Percentiles rank a stretch among this genome's conserved stretches.
These are phyloP conservation scores for Anguilla obscura DNA, from an alignment of 2,797 vertebrate species.

Conservation along the genomic window DNA sequence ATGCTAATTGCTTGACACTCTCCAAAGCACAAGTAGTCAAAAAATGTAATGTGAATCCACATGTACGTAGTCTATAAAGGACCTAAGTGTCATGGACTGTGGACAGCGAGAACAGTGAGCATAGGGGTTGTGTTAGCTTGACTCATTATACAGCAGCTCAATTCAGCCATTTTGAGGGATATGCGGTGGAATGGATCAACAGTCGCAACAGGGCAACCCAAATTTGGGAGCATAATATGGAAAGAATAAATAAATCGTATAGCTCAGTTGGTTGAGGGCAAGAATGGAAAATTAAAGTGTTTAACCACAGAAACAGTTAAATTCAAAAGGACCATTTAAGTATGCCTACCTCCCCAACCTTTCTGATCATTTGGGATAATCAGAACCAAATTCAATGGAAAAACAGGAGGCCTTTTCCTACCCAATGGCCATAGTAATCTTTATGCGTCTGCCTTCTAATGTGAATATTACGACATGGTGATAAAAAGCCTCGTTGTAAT, in stretches of 20 bases:
- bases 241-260: not conserved
- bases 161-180: not conserved
- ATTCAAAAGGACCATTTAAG: not conserved
- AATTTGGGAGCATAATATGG: not conserved
- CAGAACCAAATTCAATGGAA: slow-evolving; percentile 36
- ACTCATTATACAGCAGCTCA: not conserved
- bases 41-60: too few relatives aligned
- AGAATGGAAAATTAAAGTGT: not conserved
- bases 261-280: not conserved
- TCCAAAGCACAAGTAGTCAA: too few relatives aligned
- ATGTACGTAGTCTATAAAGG: too few relatives aligned
- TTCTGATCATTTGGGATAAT: slow-evolving; percentile 28
- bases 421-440: slow-evolving; percentile 44
- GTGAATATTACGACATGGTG: slow-evolving; percentile 45
- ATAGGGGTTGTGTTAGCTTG: not conserved
- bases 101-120: too few relatives aligned
- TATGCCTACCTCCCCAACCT: slow-evolving; percentile 2
- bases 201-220: not conserved
- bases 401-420: slow-evolving; percentile 41
- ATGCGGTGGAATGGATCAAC: not conserved
- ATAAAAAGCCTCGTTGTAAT: slow-evolving; percentile 46
- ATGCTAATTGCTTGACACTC: too few relatives aligned
- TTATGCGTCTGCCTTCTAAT: slow-evolving; percentile 50
- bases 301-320: slow-evolving; percentile 8
- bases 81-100: too few relatives aligned